phyloP scores from a whole-genome alignment of 2,113 vertebrate species.

The Benitochromis conjunctus region DNA sequence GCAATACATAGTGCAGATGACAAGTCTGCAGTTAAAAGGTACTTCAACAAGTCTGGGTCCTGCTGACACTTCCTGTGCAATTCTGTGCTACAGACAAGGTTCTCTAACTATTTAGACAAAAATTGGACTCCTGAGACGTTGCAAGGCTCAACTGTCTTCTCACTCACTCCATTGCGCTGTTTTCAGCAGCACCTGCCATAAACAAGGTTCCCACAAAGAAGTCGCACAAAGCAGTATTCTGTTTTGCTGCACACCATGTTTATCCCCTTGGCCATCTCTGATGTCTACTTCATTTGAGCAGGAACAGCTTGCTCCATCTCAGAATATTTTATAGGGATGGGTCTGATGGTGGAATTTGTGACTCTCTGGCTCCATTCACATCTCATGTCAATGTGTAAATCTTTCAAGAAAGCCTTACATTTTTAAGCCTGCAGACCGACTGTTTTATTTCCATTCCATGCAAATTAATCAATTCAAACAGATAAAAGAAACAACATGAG shows the following conservation, averaged over 20 bases:
- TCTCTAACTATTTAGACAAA: not conserved
- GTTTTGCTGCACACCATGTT: not conserved
- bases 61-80: not conserved
- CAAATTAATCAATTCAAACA: not conserved
- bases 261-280: slow-evolving; percentile 10
- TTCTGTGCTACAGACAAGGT: not conserved
- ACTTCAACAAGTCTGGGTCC: not conserved
- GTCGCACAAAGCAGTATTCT: not conserved
- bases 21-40: not conserved
- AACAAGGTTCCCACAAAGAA: not conserved
- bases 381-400: not conserved
- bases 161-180: not conserved
- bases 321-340: not conserved
- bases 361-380: not conserved
- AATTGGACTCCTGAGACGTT: not conserved
- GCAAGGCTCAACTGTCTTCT: not conserved
- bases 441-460: not conserved
- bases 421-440: not conserved
- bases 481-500: not conserved
- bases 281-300: not conserved
- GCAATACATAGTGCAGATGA: not conserved
- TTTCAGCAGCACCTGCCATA: not conserved
- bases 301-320: not conserved
- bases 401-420: not conserved
- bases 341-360: not conserved